Conservation (phyloP, 2,888 invertebrate genomes). For the Eupithecia insigniata region DNA sequence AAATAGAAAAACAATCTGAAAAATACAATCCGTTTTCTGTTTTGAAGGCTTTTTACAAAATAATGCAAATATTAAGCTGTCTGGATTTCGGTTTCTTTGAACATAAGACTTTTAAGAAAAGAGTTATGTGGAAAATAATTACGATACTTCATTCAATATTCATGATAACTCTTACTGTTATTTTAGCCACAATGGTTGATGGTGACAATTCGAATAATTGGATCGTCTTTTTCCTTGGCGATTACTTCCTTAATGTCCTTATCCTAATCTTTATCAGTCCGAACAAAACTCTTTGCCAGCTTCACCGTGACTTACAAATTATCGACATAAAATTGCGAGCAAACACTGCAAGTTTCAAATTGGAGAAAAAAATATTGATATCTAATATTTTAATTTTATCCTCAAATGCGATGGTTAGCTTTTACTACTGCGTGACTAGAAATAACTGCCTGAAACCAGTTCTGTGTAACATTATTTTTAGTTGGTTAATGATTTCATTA, state of each 20-base stretch:
- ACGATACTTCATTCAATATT: background rate
- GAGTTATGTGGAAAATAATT: background rate
- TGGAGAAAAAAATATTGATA: background rate
- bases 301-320: background rate
- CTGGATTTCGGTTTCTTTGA: conserved; percentile 9
- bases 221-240: background rate
- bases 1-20: background rate
- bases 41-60: background rate
- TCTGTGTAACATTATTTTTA: background rate
- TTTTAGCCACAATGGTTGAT: background rate
- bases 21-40: background rate
- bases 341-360: background rate
- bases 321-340: background rate
- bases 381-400: background rate
- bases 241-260: background rate
- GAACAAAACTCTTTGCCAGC: conserved; percentile 1
- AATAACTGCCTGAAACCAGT: background rate
- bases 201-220: background rate
- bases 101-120: background rate
- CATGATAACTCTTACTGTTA: background rate
- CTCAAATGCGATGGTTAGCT: background rate
- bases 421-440: background rate
- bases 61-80: background rate
- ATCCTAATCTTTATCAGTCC: background rate
- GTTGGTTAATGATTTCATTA: background rate